Percentiles rank a stretch among this genome's conserved stretches.
These are phyloP conservation scores for Conopomorpha cramerella DNA, from an alignment of 1,140 invertebrate species.

Conservation along the genomic window DNA sequence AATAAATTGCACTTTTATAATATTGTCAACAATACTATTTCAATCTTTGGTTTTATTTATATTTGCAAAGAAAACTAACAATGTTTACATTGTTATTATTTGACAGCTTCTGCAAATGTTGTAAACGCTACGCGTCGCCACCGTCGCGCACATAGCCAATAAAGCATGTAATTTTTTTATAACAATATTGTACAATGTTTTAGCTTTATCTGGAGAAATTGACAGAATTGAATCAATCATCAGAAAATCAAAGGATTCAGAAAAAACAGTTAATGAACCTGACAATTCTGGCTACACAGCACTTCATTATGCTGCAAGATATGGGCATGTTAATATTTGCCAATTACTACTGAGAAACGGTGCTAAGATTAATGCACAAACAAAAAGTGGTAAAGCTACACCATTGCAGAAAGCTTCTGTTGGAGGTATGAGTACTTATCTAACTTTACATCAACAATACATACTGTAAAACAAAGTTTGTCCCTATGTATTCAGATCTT, in stretches of 20 bases:
- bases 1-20: too few species aligned
- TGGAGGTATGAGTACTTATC: constrained; percentile 61
- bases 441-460: too few species aligned
- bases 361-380: constrained; percentile 74
- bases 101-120: too few species aligned
- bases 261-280: constrained; percentile 44
- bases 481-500: too few species aligned
- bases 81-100: too few species aligned
- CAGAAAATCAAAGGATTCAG: constrained; percentile 60
- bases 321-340: constrained; percentile 74
- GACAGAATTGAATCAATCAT: constrained; percentile 64
- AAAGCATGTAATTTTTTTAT: too few species aligned
- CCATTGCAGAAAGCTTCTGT: constrained; percentile 81
- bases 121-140: too few species aligned
- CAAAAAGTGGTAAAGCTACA: constrained; percentile 73
- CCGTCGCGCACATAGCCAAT: too few species aligned
- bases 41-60: too few species aligned
- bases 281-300: constrained; percentile 78
- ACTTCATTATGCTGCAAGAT: constrained; percentile 85
- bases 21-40: too few species aligned
- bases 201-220: constrained; percentile 71
- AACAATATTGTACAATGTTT: constrained; percentile 13
- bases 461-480: too few species aligned
- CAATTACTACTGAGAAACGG: constrained; percentile 69
- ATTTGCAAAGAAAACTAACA: too few species aligned